Base-by-base conservation (phyloP, 2,888 invertebrate species). In the Eumerus sabulonum region DNA sequence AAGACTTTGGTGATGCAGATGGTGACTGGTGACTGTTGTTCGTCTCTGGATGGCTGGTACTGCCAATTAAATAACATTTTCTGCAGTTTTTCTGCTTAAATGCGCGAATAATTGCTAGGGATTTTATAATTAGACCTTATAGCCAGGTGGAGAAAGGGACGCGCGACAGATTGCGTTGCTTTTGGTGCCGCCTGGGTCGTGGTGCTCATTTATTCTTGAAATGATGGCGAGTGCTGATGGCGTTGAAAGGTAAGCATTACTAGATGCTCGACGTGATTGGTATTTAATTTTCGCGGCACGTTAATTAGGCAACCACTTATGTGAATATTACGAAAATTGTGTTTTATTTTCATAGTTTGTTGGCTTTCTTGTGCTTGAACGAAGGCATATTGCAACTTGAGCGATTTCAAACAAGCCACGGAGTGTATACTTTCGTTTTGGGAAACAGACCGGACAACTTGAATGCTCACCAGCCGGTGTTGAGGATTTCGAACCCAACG, bases 11-110 rank as follows among this genome's bases (percentile, higher is more conserved):
- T 36, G 56, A 27, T 42, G 57, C 38, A n/a, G 18, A 14, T 47
- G 54, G 4, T 12, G 27, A 19, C 27, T 60, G n/a, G 44, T 12
- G 42, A 5, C 16, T 18, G 27, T 42, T 59, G 70, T 9, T 16
- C n/a, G 51, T 47, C 54, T 36, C 51, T 17, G 17, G 40, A 36
- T 42, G 56, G 40, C 53, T 68, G 68, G 73, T 27, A 63, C 67
- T 64, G 68, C 73, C 79, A 79, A 79, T 79, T 79, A 79, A 79
- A 79, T 79, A 79, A 73, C 79, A 79, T 79, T 79, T 79, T 79
- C 79, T 74, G 68, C 79, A 79, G 79, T 79, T 79, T 79, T 79
- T 79, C 59, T 79, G 79, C 79, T 79, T 79, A 79, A 79, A 79
- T 79, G 74, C 74, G 79, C 79, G 79, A 79, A 79, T 79, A 79